Conservation (phyloP, 1,140 invertebrate species). For the Octopus sinensis region DNA sequence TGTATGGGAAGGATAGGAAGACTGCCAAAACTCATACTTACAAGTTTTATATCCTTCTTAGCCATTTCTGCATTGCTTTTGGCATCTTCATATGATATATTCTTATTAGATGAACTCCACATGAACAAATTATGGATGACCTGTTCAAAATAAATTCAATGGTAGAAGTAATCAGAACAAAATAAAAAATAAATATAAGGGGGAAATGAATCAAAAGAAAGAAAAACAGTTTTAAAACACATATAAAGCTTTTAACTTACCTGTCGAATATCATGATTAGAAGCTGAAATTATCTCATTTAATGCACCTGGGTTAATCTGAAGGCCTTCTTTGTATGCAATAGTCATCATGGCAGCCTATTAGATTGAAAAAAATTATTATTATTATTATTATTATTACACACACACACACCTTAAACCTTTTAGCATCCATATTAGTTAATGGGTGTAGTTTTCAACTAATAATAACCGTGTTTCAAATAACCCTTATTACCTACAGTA, state of each 20-base stretch:
- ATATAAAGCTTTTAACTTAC: constrained; percentile 53
- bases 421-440: background rate
- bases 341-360: constrained; percentile 80
- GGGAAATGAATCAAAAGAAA: background rate
- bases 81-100: constrained; percentile 58
- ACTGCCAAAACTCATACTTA: constrained; percentile 45
- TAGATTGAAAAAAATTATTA: background rate
- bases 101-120: constrained; percentile 65
- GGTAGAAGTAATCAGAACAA: constrained; percentile 31
- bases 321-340: constrained; percentile 89
- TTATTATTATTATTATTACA: background rate
- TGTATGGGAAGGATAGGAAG: too few species aligned
- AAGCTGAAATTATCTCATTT: constrained; percentile 78
- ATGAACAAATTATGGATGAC: constrained; percentile 71
- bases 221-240: background rate
- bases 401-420: background rate
- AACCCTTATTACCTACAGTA: background rate
- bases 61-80: constrained; percentile 60
- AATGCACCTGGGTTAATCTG: constrained; percentile 72
- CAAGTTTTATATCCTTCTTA: constrained; percentile 80
- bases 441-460: background rate
- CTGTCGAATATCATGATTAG: constrained; percentile 92
- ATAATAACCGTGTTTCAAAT: background rate
- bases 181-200: background rate
- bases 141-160: constrained; percentile 30